Evolutionary conservation across 2,797 vertebrate genomes (phyloP).

Genomic region (Amblyraja radiata): DNA sequence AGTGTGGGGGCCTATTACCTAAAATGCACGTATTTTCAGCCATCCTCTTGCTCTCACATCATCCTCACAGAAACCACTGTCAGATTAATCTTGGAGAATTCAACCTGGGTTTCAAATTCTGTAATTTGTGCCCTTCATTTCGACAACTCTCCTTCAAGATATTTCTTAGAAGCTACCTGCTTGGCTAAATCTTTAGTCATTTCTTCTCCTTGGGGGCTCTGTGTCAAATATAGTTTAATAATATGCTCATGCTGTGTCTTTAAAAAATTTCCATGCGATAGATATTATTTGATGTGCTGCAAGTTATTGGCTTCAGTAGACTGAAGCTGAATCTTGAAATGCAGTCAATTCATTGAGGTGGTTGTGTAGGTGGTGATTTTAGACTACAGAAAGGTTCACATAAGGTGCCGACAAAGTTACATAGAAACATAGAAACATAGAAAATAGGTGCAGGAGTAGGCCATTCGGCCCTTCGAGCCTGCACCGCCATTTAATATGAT

Average conservation of each 20-base stretch:
- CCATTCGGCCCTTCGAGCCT: too few relatives aligned
- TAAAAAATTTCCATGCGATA: not conserved
- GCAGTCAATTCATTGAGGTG: not conserved
- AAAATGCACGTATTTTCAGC: too few relatives aligned
- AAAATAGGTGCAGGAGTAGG: too few relatives aligned
- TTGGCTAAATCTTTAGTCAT: not conserved
- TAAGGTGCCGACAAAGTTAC: too few relatives aligned
- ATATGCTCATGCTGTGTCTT: not conserved
- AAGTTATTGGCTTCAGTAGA: not conserved
- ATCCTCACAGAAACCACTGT: not conserved
- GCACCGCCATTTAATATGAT: too few relatives aligned
- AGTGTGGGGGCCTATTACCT: too few relatives aligned
- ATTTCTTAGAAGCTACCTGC: not conserved
- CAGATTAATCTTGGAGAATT: not conserved
- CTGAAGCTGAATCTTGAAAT: not conserved
- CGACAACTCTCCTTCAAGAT: not conserved
- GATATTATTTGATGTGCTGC: not conserved
- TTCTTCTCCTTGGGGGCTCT: not conserved
- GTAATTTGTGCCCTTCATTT: not conserved
- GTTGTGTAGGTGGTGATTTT: too few relatives aligned
- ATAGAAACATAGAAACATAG: too few relatives aligned
- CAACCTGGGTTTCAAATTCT: not conserved
- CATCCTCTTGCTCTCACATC: not conserved
- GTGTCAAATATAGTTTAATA: not conserved
- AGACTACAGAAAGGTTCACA: too few relatives aligned